Base-by-base conservation (phyloP, 2,797 vertebrate genomes). In the Taeniopygia guttata region DNA sequence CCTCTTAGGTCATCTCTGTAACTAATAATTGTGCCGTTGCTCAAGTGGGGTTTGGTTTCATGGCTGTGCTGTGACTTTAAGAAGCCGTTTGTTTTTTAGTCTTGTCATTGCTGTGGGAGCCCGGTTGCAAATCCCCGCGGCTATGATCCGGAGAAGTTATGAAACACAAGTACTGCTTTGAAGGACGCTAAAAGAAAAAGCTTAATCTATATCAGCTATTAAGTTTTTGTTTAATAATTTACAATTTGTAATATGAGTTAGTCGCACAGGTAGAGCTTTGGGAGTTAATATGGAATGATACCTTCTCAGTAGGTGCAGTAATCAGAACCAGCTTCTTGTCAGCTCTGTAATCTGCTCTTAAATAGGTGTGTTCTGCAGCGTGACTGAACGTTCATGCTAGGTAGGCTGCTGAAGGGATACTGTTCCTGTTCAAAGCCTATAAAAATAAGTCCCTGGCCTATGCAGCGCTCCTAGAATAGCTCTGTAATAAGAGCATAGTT, bases 401-500 rank as follows among this genome's bases (percentile, higher is more conserved):
- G 80, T 54, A 75, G 66, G 19, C 54, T 68, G 25, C 62, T 22
- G 43, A 49, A 73, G 48, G 83, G 83, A 62, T 72, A 55, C 69
- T 2, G 10, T 62, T 88, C 43, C 58, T 89, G 27, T 55, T 84
- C 51, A 86, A 40, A 93, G 92, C 74, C 40, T 82, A 27, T 63
- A 76, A 93, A 89, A 95, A 86, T 62, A 90, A 89, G 81, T 69
- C 68, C 54, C 75, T 86, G 87, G 93, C 72, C 81, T 73, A 5
- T 74, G 83, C 63, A 84, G 76, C 15, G 0, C 78, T 92, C 90
- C 82, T 68, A 87, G 90, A 93, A 84, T 81, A 95, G 92, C 89
- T 85, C 87, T 93, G 94, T 94, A 86, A 95, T 91, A 72, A 83
- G 84, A 96, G 82, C 72, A 6, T 30, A 30, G 75, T 66, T 75